These are phyloP conservation scores for Notarius lentiginosus DNA, from an alignment of 2,113 vertebrate genomes.

Conservation along the genomic window DNA sequence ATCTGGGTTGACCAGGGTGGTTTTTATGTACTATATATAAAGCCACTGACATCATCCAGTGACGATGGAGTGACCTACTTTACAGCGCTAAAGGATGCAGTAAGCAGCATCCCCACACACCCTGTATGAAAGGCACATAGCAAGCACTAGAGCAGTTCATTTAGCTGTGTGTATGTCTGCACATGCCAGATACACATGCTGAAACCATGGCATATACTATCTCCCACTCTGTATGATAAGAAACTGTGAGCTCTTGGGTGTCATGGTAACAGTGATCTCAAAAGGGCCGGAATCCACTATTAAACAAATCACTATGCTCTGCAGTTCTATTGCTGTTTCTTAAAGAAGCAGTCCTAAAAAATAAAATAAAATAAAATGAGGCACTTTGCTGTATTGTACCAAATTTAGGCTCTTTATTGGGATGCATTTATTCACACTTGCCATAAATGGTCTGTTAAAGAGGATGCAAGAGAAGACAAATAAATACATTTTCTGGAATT, in stretches of 20 bases:
- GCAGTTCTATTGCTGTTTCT: neutral
- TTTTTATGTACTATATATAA: constrained; percentile 37
- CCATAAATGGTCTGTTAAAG: neutral
- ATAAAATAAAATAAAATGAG: neutral
- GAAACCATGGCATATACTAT: neutral
- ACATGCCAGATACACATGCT: neutral
- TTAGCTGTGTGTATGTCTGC: neutral
- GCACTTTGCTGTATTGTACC: neutral
- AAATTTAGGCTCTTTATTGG: neutral
- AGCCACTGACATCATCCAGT: constrained; percentile 39
- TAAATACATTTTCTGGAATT: neutral
- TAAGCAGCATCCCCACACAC: neutral
- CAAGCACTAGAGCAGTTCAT: neutral
- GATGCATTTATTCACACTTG: neutral
- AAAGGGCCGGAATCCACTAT: neutral
- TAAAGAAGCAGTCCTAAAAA: neutral
- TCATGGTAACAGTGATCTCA: constrained; percentile 23
- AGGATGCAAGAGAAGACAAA: neutral
- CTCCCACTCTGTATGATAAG: neutral
- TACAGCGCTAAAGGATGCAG: constrained; percentile 21
- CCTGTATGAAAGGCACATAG: neutral
- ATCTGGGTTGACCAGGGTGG: constrained; percentile 14
- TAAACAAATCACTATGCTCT: neutral
- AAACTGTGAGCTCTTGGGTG: neutral
- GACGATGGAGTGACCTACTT: constrained; percentile 50